Conservation (phyloP, 2,113 vertebrate genomes). For the Syngnathoides biaculeatus region DNA sequence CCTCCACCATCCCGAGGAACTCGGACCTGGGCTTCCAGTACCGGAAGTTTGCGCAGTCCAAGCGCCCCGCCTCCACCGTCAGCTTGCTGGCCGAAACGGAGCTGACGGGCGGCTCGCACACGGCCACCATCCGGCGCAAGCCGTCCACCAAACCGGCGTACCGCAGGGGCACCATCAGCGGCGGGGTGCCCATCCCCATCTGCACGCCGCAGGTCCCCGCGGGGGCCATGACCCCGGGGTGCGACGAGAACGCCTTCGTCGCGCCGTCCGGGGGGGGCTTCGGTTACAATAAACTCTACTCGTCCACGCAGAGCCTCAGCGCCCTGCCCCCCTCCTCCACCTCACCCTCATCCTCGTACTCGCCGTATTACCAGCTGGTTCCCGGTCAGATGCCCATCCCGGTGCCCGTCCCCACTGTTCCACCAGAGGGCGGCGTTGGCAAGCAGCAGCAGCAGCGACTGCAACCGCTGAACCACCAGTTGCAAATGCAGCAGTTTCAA, state of each 20-base stretch:
- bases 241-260: constrained; percentile 45
- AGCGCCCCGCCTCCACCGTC: constrained; percentile 76
- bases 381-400: constrained; percentile 72
- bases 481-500: constrained; percentile 11
- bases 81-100: constrained; percentile 73
- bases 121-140: constrained; percentile 79
- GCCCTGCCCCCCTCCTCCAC: constrained; percentile 59
- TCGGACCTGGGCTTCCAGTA: constrained; percentile 77
- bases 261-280: constrained; percentile 45
- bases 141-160: constrained; percentile 75
- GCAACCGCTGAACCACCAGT: constrained; percentile 27
- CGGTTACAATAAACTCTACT: constrained; percentile 62
- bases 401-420: constrained; percentile 42
- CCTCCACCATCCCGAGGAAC: constrained; percentile 79
- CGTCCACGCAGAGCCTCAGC: constrained; percentile 76
- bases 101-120: constrained; percentile 53
- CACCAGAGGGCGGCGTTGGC: constrained; percentile 23
- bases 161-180: constrained; percentile 76
- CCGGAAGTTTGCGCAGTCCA: constrained; percentile 73
- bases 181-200: constrained; percentile 78
- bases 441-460: constrained; percentile 45
- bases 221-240: constrained; percentile 17
- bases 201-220: constrained; percentile 75
- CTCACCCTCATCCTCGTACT: constrained; percentile 20
- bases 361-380: constrained; percentile 74